Evolutionary conservation across 2,888 invertebrate genomes (phyloP).

Genomic region (Ormyrus pomaceus): DNA sequence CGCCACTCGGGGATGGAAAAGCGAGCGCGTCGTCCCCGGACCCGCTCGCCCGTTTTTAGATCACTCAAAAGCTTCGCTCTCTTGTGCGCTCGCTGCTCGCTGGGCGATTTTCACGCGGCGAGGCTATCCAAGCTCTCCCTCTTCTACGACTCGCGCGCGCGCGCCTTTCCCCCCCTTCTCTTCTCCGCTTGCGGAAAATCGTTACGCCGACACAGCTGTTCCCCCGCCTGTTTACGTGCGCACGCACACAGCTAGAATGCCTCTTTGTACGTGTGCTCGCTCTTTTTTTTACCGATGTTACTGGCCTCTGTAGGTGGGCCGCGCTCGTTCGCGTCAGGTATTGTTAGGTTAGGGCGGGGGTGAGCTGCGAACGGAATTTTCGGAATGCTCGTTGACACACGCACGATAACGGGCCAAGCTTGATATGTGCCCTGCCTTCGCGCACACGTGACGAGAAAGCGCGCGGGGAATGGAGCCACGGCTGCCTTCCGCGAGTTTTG

Average conservation of each 20-base stretch:
- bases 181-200: constrained; percentile 29
- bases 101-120: background rate
- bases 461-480: constrained; percentile 40
- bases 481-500: constrained; percentile 14
- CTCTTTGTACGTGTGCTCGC: background rate
- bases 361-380: background rate
- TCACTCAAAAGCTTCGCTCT: background rate
- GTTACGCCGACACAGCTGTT: constrained; percentile 34
- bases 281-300: constrained; percentile 19
- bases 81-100: background rate
- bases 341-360: background rate
- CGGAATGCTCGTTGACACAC: constrained; percentile 3
- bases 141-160: background rate
- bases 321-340: background rate
- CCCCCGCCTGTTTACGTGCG: constrained; percentile 17
- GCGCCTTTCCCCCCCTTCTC: background rate
- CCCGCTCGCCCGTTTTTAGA: constrained; percentile 40
- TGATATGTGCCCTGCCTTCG: constrained; percentile 7
- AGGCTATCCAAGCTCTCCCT: background rate
- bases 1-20: background rate
- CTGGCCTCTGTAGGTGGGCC: constrained; percentile 38
- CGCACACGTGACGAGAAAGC: constrained; percentile 39
- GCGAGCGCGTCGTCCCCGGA: background rate
- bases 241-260: background rate
- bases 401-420: constrained; percentile 12